Percentiles rank a stretch among this genome's conserved stretches.
Conservation (phyloP, 2,113 vertebrate species). For the Mesoclemmys tuberculata region DNA sequence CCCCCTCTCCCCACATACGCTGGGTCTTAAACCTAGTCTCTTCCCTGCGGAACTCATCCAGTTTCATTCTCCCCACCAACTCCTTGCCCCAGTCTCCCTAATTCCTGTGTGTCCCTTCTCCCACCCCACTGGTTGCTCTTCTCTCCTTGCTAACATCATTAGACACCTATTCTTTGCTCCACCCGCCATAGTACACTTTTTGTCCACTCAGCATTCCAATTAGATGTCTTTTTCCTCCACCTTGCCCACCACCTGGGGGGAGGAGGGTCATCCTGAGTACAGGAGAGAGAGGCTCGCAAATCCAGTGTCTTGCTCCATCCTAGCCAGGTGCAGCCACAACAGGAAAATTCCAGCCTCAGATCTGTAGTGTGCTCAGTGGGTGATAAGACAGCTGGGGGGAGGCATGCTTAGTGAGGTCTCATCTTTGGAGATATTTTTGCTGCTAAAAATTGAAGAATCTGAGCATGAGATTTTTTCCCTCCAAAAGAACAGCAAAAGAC, state of each 20-base stretch:
- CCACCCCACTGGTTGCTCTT: slow-evolving; percentile 30
- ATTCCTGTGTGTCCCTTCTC: not conserved
- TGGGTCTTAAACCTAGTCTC: not conserved
- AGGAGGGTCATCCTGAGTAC: too few relatives aligned
- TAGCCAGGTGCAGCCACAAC: too few relatives aligned
- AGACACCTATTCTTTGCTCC: not conserved
- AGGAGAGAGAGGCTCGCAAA: too few relatives aligned
- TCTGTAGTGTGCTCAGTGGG: too few relatives aligned
- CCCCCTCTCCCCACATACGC: accelerated
- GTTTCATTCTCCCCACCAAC: not conserved
- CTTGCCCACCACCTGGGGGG: slow-evolving; percentile 14
- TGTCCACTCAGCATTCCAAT: slow-evolving; percentile 61
- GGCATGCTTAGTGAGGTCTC: slow-evolving; percentile 47
- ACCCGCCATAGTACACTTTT: not conserved
- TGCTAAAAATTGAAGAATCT: too few relatives aligned
- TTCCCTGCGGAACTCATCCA: not conserved
- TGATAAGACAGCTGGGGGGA: too few relatives aligned
- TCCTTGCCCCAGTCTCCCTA: not conserved
- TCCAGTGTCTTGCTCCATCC: too few relatives aligned
- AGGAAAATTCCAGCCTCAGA: too few relatives aligned
- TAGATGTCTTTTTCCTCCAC: not conserved
- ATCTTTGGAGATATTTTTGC: slow-evolving; percentile 48
- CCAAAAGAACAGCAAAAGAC: too few relatives aligned
- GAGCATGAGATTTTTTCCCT: too few relatives aligned
- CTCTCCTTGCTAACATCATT: slow-evolving; percentile 31